phyloP scores from a whole-genome alignment of 1,140 invertebrate species.

The Phymorhynchus buccinoides region DNA sequence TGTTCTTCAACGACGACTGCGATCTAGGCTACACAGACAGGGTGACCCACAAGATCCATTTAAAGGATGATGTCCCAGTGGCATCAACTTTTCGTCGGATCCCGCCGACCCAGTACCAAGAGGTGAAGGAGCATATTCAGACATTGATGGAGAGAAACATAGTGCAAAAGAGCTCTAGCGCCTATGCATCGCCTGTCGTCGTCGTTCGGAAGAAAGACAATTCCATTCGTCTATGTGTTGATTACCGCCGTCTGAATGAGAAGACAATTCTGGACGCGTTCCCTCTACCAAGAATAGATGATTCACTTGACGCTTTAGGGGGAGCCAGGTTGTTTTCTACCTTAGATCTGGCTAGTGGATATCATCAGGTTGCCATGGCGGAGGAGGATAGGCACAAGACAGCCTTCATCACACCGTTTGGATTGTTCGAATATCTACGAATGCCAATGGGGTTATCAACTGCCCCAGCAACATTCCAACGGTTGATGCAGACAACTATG shows the following conservation, averaged over 20 bases:
- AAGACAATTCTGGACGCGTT: conserved; percentile 50
- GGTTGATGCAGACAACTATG: conserved; percentile 52
- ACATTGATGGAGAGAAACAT: conserved; percentile 34
- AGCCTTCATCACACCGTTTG: conserved; percentile 47
- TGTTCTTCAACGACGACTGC: not conserved
- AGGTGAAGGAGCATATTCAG: conserved; percentile 6
- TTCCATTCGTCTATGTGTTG: conserved; percentile 53
- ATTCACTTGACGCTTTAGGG: conserved; percentile 42
- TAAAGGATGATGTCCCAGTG: not conserved
- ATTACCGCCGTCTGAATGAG: conserved; percentile 50
- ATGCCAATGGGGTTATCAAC: conserved; percentile 56
- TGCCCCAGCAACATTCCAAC: conserved; percentile 56
- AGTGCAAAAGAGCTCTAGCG: conserved; percentile 35
- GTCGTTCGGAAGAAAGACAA: conserved; percentile 53
- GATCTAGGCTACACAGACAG: not conserved
- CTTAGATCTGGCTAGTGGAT: conserved; percentile 58
- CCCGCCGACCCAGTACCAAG: not conserved
- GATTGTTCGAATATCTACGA: conserved; percentile 51
- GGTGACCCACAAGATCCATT: not conserved
- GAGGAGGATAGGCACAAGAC: conserved; percentile 46
- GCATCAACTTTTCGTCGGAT: not conserved
- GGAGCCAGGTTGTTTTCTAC: conserved; percentile 54
- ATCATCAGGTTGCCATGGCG: conserved; percentile 70
- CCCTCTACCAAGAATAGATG: conserved; percentile 46
- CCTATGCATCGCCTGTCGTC: conserved; percentile 44